A percentile compares a stretch with the other conserved stretches of the same genome.
phyloP scores from a whole-genome alignment of 2,113 vertebrate genomes.

The Heterotis niloticus region DNA sequence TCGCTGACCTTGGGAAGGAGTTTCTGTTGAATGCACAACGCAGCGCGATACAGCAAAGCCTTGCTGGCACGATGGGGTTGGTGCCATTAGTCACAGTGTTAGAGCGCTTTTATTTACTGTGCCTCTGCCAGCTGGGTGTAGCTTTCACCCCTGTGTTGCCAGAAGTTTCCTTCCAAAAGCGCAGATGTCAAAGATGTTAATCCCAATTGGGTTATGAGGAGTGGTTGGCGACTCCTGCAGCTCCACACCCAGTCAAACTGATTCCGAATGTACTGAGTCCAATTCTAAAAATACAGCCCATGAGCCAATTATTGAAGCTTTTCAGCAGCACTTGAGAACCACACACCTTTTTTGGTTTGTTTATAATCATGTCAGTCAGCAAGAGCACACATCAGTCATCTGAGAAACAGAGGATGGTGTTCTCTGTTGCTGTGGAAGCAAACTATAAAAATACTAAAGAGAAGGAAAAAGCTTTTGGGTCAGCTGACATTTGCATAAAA shows the following conservation, averaged over 20 bases:
- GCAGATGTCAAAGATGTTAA: conserved; percentile 14
- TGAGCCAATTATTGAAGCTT: conserved; percentile 1
- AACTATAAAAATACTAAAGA: too few species aligned
- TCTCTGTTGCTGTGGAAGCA: too few species aligned
- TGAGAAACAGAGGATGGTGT: too few species aligned
- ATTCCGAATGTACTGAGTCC: neutral
- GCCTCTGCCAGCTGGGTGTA: conserved; percentile 12
- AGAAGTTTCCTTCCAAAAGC: conserved; percentile 1
- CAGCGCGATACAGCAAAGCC: neutral
- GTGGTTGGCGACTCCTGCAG: neutral
- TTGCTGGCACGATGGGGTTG: neutral
- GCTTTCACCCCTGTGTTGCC: conserved; percentile 11
- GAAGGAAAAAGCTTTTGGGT: too few species aligned
- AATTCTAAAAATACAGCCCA: conserved; percentile 24
- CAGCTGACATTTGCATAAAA: too few species aligned
- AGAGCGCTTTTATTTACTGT: neutral
- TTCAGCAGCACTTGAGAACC: conserved; percentile 3
- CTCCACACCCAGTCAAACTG: neutral
- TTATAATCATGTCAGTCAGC: neutral
- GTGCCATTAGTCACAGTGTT: neutral
- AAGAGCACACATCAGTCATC: neutral
- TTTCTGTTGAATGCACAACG: neutral
- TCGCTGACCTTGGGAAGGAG: neutral
- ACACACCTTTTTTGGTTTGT: neutral
- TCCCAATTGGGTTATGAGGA: neutral